These are phyloP conservation scores for Dallia pectoralis DNA, from an alignment of 2,797 vertebrate species.

Conservation along the genomic window DNA sequence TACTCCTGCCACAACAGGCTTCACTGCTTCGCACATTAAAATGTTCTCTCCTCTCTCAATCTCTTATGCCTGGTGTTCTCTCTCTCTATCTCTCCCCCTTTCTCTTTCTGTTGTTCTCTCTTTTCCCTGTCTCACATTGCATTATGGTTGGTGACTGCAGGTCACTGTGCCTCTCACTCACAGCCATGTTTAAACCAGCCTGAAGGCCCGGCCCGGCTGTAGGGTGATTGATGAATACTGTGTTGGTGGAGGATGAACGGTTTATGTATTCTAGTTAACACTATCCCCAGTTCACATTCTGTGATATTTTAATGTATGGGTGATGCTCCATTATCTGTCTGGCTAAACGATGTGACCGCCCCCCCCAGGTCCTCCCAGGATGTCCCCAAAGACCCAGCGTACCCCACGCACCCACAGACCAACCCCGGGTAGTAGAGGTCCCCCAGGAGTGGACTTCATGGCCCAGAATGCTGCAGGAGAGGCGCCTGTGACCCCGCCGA, in stretches of 20 bases:
- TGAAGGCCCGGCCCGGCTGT: not conserved
- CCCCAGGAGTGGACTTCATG: conserved; percentile 88
- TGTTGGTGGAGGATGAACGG: not conserved
- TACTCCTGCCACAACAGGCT: no score
- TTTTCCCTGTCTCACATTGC: conserved; percentile 1
- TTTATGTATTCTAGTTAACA: not conserved
- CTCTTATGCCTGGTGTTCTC: no score
- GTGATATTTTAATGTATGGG: no score
- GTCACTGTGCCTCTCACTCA: not conserved
- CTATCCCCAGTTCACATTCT: no score
- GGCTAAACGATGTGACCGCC: not conserved
- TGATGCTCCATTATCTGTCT: not conserved
- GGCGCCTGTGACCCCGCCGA: conserved; percentile 77
- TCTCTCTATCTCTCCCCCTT: not conserved
- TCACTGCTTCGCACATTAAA: no score
- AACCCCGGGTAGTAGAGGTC: conserved; percentile 84
- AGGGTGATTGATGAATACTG: not conserved
- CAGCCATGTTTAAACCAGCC: not conserved
- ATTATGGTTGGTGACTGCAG: not conserved
- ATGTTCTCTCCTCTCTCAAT: not conserved
- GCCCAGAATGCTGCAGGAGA: conserved; percentile 88
- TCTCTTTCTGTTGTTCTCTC: not conserved
- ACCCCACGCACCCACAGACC: conserved; percentile 93
- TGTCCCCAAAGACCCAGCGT: conserved; percentile 98
- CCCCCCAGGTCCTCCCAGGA: conserved; percentile 89